Conservation (phyloP, 2,113 vertebrate species). For the Epinephelus lanceolatus region DNA sequence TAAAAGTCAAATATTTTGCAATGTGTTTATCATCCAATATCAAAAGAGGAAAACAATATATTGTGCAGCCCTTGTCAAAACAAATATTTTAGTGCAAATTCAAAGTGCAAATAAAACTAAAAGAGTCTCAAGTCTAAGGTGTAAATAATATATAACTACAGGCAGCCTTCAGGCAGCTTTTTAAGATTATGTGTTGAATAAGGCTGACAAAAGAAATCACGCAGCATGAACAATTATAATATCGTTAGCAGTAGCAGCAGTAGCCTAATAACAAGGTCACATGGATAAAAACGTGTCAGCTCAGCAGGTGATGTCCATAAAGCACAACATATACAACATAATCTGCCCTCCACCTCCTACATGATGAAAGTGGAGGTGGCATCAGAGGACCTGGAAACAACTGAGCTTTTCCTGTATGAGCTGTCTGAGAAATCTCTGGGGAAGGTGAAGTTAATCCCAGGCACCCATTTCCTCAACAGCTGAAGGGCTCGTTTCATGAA, state of each 20-base stretch:
- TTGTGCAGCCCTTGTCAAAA: too few species aligned
- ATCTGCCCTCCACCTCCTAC: conserved; percentile 31
- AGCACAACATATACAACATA: background rate
- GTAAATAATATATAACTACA: background rate
- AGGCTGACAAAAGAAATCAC: background rate
- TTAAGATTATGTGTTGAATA: background rate
- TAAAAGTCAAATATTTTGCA: too few species aligned
- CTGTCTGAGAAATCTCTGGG: conserved; percentile 13
- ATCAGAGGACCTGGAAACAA: conserved; percentile 69
- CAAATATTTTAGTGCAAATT: background rate
- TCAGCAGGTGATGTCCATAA: background rate
- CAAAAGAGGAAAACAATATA: too few species aligned
- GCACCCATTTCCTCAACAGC: conserved; percentile 64
- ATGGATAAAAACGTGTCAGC: background rate
- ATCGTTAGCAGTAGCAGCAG: background rate
- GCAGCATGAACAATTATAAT: background rate
- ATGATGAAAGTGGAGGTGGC: conserved; percentile 39
- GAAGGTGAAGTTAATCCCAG: background rate
- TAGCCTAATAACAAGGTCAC: background rate
- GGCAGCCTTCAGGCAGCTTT: background rate
- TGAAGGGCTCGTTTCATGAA: conserved; percentile 73
- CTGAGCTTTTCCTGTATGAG: conserved; percentile 67
- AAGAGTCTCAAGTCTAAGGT: background rate
- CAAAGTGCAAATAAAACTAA: background rate
- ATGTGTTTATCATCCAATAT: too few species aligned